phyloP scores from a whole-genome alignment of 2,888 invertebrate genomes.

The Scaptomyza polygonia region DNA sequence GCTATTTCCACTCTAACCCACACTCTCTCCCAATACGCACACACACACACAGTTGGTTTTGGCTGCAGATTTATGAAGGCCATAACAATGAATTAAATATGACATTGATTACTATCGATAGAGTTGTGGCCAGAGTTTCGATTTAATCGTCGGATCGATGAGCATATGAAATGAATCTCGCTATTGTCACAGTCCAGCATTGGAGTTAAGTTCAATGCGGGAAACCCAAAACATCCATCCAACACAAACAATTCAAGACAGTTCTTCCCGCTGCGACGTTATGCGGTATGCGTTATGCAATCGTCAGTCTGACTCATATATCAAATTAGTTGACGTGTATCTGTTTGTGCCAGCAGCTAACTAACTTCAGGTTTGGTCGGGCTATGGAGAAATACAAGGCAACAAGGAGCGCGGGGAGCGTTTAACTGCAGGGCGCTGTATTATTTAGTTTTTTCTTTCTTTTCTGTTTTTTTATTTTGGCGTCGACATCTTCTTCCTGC shows the following conservation, averaged over 20 bases:
- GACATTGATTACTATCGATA: slow-evolving; percentile 77
- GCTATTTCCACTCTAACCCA: slow-evolving; percentile 8
- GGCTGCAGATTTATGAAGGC: slow-evolving; percentile 77
- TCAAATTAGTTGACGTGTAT: slow-evolving; percentile 64
- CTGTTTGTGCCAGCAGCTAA: slow-evolving; percentile 19
- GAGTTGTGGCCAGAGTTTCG: slow-evolving; percentile 65
- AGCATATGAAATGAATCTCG: slow-evolving; percentile 58
- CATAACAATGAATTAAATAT: slow-evolving; percentile 78
- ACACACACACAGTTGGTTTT: too few relatives aligned
- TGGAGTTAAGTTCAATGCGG: slow-evolving; percentile 29
- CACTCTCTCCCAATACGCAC: too few relatives aligned
- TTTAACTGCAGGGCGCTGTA: background rate
- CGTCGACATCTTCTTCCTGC: slow-evolving; percentile 40
- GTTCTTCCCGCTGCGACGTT: slow-evolving; percentile 49
- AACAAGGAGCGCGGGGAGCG: slow-evolving; percentile 1
- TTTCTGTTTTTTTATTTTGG: too few relatives aligned
- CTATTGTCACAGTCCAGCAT: slow-evolving; percentile 23
- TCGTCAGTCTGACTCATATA: slow-evolving; percentile 62
- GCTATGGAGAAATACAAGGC: background rate
- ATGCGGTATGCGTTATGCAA: slow-evolving; percentile 58
- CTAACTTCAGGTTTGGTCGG: background rate
- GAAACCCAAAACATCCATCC: slow-evolving; percentile 4
- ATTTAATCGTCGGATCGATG: slow-evolving; percentile 59
- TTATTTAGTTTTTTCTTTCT: too few relatives aligned
- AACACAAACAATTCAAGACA: slow-evolving; percentile 2